A percentile compares a stretch with the other conserved stretches of the same genome.
These are phyloP conservation scores for Mormyrus lacerda DNA, from an alignment of 2,113 vertebrate species.

Conservation along the genomic window DNA sequence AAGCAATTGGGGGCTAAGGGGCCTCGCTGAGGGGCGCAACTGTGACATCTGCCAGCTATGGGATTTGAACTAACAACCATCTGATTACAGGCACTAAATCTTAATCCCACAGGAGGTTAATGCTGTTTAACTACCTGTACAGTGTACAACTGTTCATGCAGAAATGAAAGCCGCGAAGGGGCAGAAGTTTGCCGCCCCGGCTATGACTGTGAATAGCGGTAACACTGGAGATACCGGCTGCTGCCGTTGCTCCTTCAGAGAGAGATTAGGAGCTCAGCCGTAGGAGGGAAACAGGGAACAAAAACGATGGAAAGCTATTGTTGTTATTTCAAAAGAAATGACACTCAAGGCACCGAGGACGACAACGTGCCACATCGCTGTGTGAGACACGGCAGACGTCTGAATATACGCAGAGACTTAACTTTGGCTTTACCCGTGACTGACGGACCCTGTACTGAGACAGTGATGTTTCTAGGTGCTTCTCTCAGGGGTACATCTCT, in stretches of 20 bases:
- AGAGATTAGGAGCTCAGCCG: not conserved
- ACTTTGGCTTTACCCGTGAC: not conserved
- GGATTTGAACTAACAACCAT: not conserved
- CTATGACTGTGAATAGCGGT: not conserved
- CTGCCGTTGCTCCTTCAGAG: not conserved
- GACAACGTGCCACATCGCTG: not conserved
- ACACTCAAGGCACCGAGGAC: not conserved
- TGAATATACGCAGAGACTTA: not conserved
- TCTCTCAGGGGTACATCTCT: not conserved
- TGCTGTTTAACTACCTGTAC: not conserved
- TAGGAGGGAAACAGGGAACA: not conserved
- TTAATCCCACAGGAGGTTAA: not conserved
- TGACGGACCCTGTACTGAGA: not conserved
- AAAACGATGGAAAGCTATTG: not conserved
- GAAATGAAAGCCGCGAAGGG: not conserved
- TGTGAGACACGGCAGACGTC: not conserved
- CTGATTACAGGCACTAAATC: not conserved
- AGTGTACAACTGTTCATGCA: not conserved
- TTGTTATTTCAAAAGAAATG: not conserved
- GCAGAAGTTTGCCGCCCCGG: not conserved
- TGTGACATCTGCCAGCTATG: not conserved
- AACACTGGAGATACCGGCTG: not conserved
- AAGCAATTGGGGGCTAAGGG: not conserved
- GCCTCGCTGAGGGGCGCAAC: not conserved
- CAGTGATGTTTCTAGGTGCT: not conserved